Evolutionary conservation across 2,797 vertebrate species (phyloP).

Genomic region (Xenopus petersii): DNA sequence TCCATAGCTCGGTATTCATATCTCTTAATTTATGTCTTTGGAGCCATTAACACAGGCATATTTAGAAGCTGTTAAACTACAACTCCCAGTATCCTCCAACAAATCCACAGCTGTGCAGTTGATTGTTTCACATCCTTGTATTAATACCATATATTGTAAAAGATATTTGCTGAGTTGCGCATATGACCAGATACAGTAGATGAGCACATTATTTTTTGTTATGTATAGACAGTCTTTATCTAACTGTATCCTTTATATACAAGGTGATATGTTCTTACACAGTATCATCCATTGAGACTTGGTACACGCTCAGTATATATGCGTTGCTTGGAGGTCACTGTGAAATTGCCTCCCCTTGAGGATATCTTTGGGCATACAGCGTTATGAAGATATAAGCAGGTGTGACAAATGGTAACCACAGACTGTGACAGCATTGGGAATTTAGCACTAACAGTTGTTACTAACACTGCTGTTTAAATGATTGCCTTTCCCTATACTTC

Average conservation of each 20-base stretch:
- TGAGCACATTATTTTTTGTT: not conserved
- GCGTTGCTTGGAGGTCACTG: conserved; percentile 39
- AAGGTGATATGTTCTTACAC: conserved; percentile 8
- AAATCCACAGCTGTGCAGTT: too few species aligned
- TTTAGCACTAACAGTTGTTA: conserved; percentile 40
- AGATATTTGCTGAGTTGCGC: too few species aligned
- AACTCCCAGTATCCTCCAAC: too few species aligned
- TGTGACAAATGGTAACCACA: conserved; percentile 46
- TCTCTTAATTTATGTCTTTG: too few species aligned
- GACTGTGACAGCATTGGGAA: conserved; percentile 48
- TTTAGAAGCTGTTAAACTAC: too few species aligned
- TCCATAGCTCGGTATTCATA: too few species aligned
- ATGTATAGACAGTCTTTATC: not conserved
- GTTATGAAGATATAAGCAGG: conserved; percentile 46
- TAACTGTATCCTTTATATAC: not conserved
- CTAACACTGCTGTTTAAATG: conserved; percentile 41
- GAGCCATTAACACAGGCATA: too few species aligned
- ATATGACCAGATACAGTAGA: not conserved
- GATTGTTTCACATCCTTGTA: too few species aligned
- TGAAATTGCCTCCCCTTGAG: conserved; percentile 40
- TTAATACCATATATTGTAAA: too few species aligned
- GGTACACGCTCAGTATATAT: conserved; percentile 14
- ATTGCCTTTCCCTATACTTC: conserved; percentile 35
- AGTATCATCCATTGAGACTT: conserved; percentile 15
- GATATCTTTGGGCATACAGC: conserved; percentile 16